Evolutionary conservation across 1,140 invertebrate genomes (phyloP), one percentile per base, ranked within the genome.

Genomic region (Batillaria attramentaria): DNA sequence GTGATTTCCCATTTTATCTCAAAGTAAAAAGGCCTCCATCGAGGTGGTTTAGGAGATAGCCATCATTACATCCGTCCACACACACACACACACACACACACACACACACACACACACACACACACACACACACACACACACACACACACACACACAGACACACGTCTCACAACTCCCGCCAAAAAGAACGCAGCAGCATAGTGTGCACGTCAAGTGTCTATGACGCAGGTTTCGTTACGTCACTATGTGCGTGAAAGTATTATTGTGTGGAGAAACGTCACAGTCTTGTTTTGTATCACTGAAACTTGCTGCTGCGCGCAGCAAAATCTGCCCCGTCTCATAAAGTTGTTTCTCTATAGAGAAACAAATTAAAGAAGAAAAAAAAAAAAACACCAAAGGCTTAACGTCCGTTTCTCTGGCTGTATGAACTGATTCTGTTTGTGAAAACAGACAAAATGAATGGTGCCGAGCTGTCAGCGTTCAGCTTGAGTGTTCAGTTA

Each of bases 71-170:
- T 10, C 28, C 46, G 62, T 39, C 39, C 57, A 77, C 5, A 65
- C 35, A 77, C 60, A 65, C 10, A 77, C 39, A 77, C 42, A 66
- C 33, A 77, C 57, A 77, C 57, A 42, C 39, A 77, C 31, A 77
- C 60, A 77, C 20, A 41, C 54, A 77, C 28, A 66, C 57, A 65
- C 37, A 77, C 74, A 77, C 57, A 77, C 57, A 77, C 33, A 62
- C 37, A 77, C 33, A 77, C 54, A 77, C 20, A 77, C 5, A 60
- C 57, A 60, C 10, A 2, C 24, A 60, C 57, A 3, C 24, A 13
- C 24, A 13, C 10, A 13, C 24, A 24, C 10, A 13, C 46, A 13
- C 46, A 50, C n/a, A 50, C 46, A 50, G 46, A 13, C 24, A 13
- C 46, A 10, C 46, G 46, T 13, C 10, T 50, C 24, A n/a, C 24